Evolutionary conservation across 2,797 vertebrate species (phyloP), one percentile per base, ranked within the genome.

Genomic region (Netta rufina): DNA sequence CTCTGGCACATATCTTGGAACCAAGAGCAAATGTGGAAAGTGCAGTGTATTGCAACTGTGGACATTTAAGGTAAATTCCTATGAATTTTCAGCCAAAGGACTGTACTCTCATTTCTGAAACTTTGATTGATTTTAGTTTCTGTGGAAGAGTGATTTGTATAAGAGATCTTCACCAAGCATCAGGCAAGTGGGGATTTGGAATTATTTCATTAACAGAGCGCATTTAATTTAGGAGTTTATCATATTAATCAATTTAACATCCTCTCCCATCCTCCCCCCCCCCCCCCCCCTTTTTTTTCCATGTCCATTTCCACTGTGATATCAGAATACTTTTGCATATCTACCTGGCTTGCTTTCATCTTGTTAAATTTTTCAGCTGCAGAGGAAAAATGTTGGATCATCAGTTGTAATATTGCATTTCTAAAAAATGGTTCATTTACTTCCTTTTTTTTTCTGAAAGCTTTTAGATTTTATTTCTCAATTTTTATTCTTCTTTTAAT

Each of bases 1-100:
- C 87, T 96, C 73, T 80, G 74, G 56, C 84, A 80, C 81, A 45
- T 91, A 90, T 88, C 76, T 86, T 87, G 69, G 79, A 96, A 95
- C 62, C 8, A 89, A 73, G 84, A 93, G 81, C 18, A 53, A 88
- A 95, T 91, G 49, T 75, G 74, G 76, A 91, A 90, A 94, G 18
- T 53, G 57, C 45, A 91, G 43, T 8, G 2, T 84, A 58, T 83
- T 90, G 57, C 64, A 69, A 74, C 61, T 58, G 36, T 74, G 61
- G 53, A 45, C 54, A 51, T 93, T 89, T 80, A 74, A 87, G 82
- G 87, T 66, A 84, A 96, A 95, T 93, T 89, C 75, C 51, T 19
- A 87, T 87, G 73, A 92, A 89, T 93, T 92, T 92, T 87, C 73
- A 93, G 61, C 41, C 79, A 81, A 70, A 93, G 28, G 27, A 38